Base-by-base conservation (phyloP, 2,888 invertebrate genomes). In the Proisotoma minuta region DNA sequence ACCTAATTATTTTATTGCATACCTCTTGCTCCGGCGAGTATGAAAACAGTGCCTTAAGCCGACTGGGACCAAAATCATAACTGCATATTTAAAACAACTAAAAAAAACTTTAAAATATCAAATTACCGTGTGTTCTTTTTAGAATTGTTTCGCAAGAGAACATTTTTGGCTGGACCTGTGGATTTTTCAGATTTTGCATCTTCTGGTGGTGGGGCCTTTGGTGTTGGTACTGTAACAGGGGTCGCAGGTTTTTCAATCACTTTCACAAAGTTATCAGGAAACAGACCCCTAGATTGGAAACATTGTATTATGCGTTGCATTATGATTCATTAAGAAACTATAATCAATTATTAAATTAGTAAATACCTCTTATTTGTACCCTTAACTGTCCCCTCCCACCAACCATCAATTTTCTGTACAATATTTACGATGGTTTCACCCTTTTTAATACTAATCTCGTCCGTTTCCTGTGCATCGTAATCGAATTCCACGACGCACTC, bases 11-110 rank as follows among this genome's bases (percentile, higher is more conserved):
- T n/a, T n/a, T n/a, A n/a, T n/a, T n/a, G n/a, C n/a, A n/a, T n/a
- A n/a, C n/a, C n/a, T 89, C 89, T 78, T 96, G 94, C 70, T 89
- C 89, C 59, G 95, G 94, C 75, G 87, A 86, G 79, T 98, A 98
- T 78, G 89, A 90, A 80, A 88, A 94, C 72, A 92, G 84, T 54
- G 90, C 93, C 76, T 87, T 85, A 78, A 92, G 91, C 76, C 86
- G 84, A 66, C 88, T 85, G 39, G 0, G 27, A 61, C 39, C 26
- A 27, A 50, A 43, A 43, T 43, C 43, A 43, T n/a, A n/a, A n/a
- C n/a, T n/a, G 27, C 18, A 15, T 34, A 39, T n/a, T 20, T 12
- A 57, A 20, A 48, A 18, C 8, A 15, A 48, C n/a, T 48, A 48
- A 8, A 48, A 18, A 20, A 48, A 18, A 18, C 34, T 34, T 8